Evolutionary conservation across 2,888 invertebrate genomes (phyloP), one percentile per base, ranked within the genome.

Genomic region (Halictus ligatus): DNA sequence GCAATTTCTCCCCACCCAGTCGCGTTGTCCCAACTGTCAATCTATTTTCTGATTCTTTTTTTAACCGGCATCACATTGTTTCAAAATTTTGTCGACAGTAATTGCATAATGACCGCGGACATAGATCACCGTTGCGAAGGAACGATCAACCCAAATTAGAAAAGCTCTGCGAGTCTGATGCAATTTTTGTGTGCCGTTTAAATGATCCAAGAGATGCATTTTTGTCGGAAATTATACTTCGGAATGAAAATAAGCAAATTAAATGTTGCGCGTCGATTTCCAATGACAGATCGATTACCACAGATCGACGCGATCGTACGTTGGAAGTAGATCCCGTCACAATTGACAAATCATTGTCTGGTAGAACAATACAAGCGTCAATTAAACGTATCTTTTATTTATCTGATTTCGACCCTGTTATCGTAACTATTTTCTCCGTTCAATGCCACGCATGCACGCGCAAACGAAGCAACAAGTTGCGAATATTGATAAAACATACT

Each of bases 401-500:
- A 75, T 75, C 71, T 48, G 83, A 83, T 83, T 64, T 21, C 50
- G 67, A 25, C 13, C n/a, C 21, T 54, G 43, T 81, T 71, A 80
- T 80, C 46, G 13, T 21, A 43, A 67, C 21, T 74, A 58, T 76
- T 46, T 5, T 18, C 60, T 21, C 40, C 5, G 69, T 69, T 69
- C 35, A 35, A 58, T 58, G 58, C 21, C 10, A n/a, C 58, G 21
- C 58, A 1, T 58, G 58, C 40, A 29, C 54, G n/a, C 4, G 13
- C 58, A 74, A 77, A 76, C 77, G 69, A 83, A 21, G n/a, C 54
- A 21, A n/a, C 46, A n/a, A 7, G 13, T 40, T 21, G 58, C 67
- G 40, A 69, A 83, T 83, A 77, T 74, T 84, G 84, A 69, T 77
- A 74, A 83, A 83, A 76, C 48, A 18, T 54, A 40, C 58, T 29